A percentile compares a stretch with the other conserved stretches of the same genome.
Evolutionary conservation across 2,888 invertebrate species (phyloP).

Genomic region (Thera britannica): DNA sequence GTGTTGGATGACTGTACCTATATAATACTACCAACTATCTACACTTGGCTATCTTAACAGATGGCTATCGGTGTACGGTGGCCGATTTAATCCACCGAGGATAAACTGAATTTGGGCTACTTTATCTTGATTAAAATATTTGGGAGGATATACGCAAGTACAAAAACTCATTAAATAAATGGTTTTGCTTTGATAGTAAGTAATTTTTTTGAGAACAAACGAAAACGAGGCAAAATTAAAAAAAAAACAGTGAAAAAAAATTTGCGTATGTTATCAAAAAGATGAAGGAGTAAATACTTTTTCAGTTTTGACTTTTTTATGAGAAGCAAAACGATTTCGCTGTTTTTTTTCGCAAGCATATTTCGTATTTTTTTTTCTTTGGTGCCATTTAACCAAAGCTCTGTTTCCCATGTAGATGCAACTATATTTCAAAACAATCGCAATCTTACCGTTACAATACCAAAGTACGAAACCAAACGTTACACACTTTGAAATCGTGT

Average conservation of each 20-base stretch:
- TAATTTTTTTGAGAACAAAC: too few species aligned
- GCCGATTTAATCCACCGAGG: constrained; percentile 71
- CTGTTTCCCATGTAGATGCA: not conserved
- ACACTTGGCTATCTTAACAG: constrained; percentile 54
- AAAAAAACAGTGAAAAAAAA: too few species aligned
- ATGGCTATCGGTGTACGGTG: constrained; percentile 61
- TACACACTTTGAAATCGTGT: constrained; percentile 38
- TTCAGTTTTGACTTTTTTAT: too few species aligned
- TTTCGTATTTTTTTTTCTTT: too few species aligned
- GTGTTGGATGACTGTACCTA: not conserved
- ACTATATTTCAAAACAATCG: not conserved
- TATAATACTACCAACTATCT: constrained; percentile 9
- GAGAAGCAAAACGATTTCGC: too few species aligned
- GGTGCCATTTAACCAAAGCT: not conserved
- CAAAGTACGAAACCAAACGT: constrained; percentile 17
- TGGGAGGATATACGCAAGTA: not conserved
- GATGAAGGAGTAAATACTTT: too few species aligned
- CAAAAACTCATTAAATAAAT: not conserved
- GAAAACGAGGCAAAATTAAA: too few species aligned
- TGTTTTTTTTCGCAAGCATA: too few species aligned
- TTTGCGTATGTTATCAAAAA: too few species aligned
- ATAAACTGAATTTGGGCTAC: constrained; percentile 55
- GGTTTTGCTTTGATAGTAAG: too few species aligned
- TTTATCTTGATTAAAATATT: constrained; percentile 55
- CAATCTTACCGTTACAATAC: not conserved